These are phyloP conservation scores for Caenorhabditis auriculariae DNA, from an alignment of 2,888 invertebrate species.

Conservation along the genomic window DNA sequence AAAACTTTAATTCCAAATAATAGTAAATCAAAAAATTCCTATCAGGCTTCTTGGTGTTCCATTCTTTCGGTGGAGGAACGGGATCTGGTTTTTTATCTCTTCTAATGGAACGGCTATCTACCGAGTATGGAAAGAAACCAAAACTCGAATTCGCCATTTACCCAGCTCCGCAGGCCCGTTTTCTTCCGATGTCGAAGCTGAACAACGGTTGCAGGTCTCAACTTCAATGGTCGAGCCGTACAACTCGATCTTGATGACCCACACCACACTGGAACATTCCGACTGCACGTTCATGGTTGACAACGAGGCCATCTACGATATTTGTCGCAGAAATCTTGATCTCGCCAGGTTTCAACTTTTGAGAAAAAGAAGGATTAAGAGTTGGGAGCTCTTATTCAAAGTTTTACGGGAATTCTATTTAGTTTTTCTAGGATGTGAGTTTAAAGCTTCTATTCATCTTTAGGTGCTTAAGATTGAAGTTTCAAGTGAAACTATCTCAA, in stretches of 20 bases:
- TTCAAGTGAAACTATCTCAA: no score
- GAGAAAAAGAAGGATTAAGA: slow-evolving; percentile 16
- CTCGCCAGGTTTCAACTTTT: slow-evolving; percentile 64
- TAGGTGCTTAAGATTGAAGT: no score
- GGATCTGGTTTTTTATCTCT: slow-evolving; percentile 86
- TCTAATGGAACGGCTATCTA: slow-evolving; percentile 80
- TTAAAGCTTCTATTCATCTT: no score
- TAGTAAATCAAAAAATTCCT: slow-evolving; percentile 45
- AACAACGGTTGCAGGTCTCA: slow-evolving; percentile 65
- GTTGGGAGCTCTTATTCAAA: no score
- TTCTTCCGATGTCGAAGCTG: background rate
- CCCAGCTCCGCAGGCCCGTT: slow-evolving; percentile 76
- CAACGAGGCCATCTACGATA: slow-evolving; percentile 78
- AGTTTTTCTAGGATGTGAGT: no score
- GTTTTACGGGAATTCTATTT: no score
- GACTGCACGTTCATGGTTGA: slow-evolving; percentile 88
- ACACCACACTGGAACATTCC: slow-evolving; percentile 87
- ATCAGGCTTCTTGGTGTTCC: slow-evolving; percentile 82
- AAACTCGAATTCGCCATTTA: slow-evolving; percentile 85
- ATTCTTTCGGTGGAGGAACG: slow-evolving; percentile 83
- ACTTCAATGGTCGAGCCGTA: slow-evolving; percentile 87
- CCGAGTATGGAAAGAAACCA: slow-evolving; percentile 85
- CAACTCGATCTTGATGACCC: slow-evolving; percentile 91
- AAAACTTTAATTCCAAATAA: background rate
- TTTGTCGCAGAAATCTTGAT: slow-evolving; percentile 79